Percentiles rank a stretch among this genome's conserved stretches.
phyloP scores from a whole-genome alignment of 2,888 invertebrate genomes.

The Chrysolina americana region DNA sequence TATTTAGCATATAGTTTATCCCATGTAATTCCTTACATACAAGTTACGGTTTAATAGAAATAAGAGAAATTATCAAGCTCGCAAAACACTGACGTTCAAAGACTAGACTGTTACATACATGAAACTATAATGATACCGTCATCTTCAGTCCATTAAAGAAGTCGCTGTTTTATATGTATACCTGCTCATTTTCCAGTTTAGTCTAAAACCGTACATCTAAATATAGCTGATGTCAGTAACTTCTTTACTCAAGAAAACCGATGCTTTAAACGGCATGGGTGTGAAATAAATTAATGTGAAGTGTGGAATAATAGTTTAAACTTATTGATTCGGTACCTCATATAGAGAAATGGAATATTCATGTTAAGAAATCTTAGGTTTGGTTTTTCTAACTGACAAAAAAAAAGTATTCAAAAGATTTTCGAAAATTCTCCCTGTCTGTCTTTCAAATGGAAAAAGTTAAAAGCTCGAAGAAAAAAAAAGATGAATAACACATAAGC shows the following conservation, averaged over 20 bases:
- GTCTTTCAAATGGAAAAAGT: too few relatives aligned
- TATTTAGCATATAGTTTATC: too few relatives aligned
- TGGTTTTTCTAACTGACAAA: too few relatives aligned
- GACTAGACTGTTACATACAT: not conserved
- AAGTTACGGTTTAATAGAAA: too few relatives aligned
- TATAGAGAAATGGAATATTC: too few relatives aligned
- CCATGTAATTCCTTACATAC: too few relatives aligned
- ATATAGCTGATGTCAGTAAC: constrained; percentile 34
- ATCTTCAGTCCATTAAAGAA: constrained; percentile 19
- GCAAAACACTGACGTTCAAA: not conserved
- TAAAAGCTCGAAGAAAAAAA: too few relatives aligned
- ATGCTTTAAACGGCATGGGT: constrained; percentile 16
- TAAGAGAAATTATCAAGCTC: not conserved
- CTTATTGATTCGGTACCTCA: too few relatives aligned
- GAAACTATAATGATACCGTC: constrained; percentile 4
- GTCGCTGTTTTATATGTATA: not conserved
- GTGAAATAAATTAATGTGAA: not conserved
- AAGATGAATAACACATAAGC: too few relatives aligned
- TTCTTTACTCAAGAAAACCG: constrained; percentile 20
- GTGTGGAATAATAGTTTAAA: not conserved
- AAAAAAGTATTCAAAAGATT: too few relatives aligned
- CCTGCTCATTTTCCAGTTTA: constrained; percentile 20
- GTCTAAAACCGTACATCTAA: constrained; percentile 23
- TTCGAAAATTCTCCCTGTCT: too few relatives aligned
- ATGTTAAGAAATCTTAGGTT: too few relatives aligned